A percentile compares a stretch with the other conserved stretches of the same genome.
phyloP scores from a whole-genome alignment of 2,113 vertebrate genomes.

The Mirounga angustirostris region DNA sequence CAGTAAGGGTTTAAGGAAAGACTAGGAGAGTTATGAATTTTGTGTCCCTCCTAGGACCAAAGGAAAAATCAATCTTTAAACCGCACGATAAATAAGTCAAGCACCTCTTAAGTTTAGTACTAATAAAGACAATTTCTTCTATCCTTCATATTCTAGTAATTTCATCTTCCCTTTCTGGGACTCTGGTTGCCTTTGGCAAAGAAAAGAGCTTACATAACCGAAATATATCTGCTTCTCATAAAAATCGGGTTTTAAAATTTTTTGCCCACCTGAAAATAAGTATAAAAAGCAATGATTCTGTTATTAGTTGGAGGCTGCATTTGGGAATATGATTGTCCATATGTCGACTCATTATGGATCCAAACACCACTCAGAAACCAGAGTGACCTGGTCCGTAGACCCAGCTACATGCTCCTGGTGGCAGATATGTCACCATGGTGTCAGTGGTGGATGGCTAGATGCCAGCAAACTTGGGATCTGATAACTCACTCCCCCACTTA shows the following conservation, averaged over 20 bases:
- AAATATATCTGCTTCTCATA: constrained; percentile 65
- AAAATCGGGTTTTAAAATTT: not conserved
- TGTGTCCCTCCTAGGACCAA: not conserved
- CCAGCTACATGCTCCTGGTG: not conserved
- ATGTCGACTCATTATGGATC: not conserved
- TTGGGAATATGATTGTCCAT: not conserved
- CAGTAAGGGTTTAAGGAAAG: constrained; percentile 42
- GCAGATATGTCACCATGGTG: not conserved
- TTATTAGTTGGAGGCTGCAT: constrained; percentile 13
- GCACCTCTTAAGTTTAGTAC: constrained; percentile 45
- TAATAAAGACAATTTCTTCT: constrained; percentile 66
- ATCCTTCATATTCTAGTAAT: constrained; percentile 59
- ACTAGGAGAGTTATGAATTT: constrained; percentile 60
- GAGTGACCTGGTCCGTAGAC: not conserved
- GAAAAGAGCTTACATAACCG: constrained; percentile 64
- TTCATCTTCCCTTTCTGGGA: constrained; percentile 59
- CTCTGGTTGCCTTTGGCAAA: constrained; percentile 64
- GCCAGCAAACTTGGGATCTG: not conserved
- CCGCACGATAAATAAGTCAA: constrained; percentile 69
- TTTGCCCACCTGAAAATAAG: constrained; percentile 44
- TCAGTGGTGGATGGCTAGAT: not conserved
- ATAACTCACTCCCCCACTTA: not conserved
- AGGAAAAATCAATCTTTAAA: constrained; percentile 62
- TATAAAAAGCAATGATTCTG: not conserved
- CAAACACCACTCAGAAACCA: constrained; percentile 18